phyloP scores from a whole-genome alignment of 2,113 vertebrate genomes.

The Chloebia gouldiae region DNA sequence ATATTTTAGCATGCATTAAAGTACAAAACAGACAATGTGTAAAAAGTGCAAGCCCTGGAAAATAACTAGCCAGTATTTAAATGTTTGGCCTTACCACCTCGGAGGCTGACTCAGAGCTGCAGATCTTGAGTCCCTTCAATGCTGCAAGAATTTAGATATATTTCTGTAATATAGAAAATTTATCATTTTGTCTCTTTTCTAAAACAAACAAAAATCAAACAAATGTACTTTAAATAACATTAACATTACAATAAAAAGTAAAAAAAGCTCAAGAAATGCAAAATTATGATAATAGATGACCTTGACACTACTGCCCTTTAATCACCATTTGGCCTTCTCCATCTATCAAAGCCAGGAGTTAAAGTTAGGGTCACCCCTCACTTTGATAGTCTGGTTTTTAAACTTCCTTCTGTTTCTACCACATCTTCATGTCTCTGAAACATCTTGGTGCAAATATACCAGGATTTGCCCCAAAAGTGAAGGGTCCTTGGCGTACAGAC shows the following conservation, averaged over 20 bases:
- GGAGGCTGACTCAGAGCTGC: background rate
- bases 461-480: rapidly evolving
- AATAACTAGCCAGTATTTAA: background rate
- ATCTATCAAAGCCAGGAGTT: background rate
- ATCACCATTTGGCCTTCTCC: background rate
- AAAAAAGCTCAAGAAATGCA: slow-evolving; percentile 29
- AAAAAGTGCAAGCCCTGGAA: background rate
- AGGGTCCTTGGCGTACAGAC: rapidly evolving
- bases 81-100: background rate
- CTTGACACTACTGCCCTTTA: slow-evolving; percentile 23
- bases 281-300: background rate
- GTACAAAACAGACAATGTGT: background rate
- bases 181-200: background rate
- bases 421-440: background rate
- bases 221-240: background rate
- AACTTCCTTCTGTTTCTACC: background rate
- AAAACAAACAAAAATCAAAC: background rate
- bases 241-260: background rate
- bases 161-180: background rate
- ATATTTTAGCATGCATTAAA: background rate
- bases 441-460: rapidly evolving
- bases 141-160: background rate
- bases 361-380: background rate
- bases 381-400: background rate
- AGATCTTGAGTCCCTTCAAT: background rate